A percentile compares a stretch with the other conserved stretches of the same genome.
Evolutionary conservation across 2,113 vertebrate species (phyloP).

Genomic region (Vidua chalybeata): DNA sequence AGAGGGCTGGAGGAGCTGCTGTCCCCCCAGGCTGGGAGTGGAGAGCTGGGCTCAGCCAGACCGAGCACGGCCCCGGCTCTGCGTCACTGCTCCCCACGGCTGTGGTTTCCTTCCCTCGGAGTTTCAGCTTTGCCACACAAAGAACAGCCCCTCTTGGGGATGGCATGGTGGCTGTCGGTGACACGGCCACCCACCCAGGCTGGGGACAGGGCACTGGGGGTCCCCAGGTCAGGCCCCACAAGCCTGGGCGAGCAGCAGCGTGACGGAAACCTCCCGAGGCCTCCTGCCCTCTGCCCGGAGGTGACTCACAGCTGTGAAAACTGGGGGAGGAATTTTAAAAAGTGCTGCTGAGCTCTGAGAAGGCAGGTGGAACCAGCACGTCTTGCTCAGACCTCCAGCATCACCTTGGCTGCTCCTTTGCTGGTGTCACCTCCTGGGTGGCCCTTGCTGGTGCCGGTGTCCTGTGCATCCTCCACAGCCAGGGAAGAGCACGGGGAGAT

Average conservation of each 20-base stretch:
- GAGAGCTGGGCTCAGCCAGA: neutral
- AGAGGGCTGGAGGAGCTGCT: neutral
- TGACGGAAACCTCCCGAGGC: neutral
- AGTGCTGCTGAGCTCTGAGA: neutral
- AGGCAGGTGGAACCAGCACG: neutral
- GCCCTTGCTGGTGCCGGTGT: neutral
- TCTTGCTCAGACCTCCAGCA: neutral
- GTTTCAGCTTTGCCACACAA: neutral
- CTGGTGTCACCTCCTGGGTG: neutral
- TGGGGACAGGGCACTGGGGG: neutral
- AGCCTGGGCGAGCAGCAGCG: fast-evolving
- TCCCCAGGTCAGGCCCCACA: neutral
- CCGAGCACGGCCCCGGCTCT: fast-evolving
- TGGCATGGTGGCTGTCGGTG: neutral
- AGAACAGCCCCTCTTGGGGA: fast-evolving
- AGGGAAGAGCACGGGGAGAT: fast-evolving
- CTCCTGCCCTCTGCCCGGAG: neutral
- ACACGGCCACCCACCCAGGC: neutral
- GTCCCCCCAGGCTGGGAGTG: neutral
- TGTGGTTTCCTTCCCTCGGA: neutral
- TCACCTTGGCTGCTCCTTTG: neutral
- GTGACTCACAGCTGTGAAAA: slow-evolving; percentile 1
- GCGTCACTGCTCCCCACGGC: fast-evolving
- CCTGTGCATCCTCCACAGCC: fast-evolving
- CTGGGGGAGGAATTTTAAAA: neutral